These are phyloP conservation scores for Tachuris rubrigastra DNA, from an alignment of 2,113 vertebrate genomes.

Conservation along the genomic window DNA sequence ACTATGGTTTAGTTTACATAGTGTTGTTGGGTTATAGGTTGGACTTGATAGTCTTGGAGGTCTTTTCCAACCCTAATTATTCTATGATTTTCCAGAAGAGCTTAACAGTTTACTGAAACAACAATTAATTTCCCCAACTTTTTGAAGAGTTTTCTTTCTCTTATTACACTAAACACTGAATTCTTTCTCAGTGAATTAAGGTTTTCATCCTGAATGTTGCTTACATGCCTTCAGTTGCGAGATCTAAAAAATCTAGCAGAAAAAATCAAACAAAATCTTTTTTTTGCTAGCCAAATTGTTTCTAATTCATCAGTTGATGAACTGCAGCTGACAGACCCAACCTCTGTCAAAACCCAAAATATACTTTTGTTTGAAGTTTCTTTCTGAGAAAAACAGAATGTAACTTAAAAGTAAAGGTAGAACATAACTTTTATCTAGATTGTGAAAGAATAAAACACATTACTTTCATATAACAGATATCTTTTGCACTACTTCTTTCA, in stretches of 20 bases:
- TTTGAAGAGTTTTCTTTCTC: not conserved
- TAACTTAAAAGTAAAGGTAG: not conserved
- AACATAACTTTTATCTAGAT: not conserved
- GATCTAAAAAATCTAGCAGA: not conserved
- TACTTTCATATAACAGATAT: not conserved
- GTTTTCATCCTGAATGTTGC: not conserved
- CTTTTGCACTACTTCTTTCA: not conserved
- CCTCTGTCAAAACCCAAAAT: not conserved
- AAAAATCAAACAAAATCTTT: not conserved
- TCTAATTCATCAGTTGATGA: not conserved
- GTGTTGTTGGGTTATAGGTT: not conserved
- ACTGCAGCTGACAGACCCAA: not conserved
- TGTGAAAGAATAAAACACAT: not conserved
- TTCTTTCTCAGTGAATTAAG: not conserved
- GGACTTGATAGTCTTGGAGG: not conserved
- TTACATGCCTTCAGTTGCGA: not conserved
- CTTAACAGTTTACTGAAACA: not conserved
- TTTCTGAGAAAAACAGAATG: not conserved
- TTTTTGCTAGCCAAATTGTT: not conserved
- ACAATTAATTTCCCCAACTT: not conserved
- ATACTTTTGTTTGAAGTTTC: not conserved
- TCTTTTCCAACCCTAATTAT: not conserved
- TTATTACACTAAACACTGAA: not conserved
- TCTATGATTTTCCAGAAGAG: not conserved
- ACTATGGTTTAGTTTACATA: not conserved